Conservation (phyloP, 1,140 invertebrate genomes). For the Bombus superbus region DNA sequence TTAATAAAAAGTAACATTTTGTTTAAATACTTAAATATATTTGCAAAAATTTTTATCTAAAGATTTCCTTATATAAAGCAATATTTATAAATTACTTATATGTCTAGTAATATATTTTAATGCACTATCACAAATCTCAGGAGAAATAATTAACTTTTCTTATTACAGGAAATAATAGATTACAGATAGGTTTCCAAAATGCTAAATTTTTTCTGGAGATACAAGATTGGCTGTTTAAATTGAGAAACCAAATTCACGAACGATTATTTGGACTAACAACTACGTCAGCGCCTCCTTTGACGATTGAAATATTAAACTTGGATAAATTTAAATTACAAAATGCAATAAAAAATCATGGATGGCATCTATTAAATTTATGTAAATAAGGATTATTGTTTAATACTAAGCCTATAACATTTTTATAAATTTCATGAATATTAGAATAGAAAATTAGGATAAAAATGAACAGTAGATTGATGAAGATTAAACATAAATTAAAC, state of each 20-base stretch:
- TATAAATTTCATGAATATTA: neutral
- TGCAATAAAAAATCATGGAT: constrained; percentile 36
- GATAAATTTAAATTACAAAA: constrained; percentile 37
- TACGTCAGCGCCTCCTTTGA: neutral
- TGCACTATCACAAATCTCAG: too few species aligned
- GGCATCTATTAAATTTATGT: constrained; percentile 68
- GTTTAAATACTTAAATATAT: neutral
- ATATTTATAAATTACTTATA: neutral
- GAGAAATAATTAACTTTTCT: neutral
- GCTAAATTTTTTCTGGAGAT: constrained; percentile 62
- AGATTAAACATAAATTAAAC: neutral
- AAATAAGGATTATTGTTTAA: constrained; percentile 43
- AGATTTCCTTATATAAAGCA: neutral
- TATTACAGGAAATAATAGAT: constrained; percentile 19
- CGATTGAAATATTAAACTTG: constrained; percentile 43
- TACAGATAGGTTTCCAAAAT: neutral
- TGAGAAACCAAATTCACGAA: constrained; percentile 48
- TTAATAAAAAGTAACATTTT: neutral
- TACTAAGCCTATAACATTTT: neutral
- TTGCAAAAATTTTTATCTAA: neutral
- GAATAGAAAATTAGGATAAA: neutral
- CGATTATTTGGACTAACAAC: constrained; percentile 5
- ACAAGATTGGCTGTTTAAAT: constrained; percentile 67
- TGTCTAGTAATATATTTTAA: neutral
- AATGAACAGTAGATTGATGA: neutral